Base-by-base conservation (phyloP, 2,113 vertebrate species). In the Sciurus niger region DNA sequence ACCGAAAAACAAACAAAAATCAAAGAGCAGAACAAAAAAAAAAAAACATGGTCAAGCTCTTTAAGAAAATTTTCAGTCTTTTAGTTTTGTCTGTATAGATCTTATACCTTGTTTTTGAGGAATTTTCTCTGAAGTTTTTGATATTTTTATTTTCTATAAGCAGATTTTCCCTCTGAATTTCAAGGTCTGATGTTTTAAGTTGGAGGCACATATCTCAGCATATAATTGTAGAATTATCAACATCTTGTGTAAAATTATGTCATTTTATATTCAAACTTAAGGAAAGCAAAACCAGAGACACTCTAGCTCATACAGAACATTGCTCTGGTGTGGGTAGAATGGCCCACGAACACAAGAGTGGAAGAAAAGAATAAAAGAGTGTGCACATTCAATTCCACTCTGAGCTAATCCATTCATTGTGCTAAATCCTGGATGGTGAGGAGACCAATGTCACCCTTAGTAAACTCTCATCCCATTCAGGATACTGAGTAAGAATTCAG, bases 201-300 rank as follows among this genome's bases (percentile, higher is more conserved):
- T 84, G 55, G 14, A 89, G 20, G 4, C 17, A 48, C 16, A 77
- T 74, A 82, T 40, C 18, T 68, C 22, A 70, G 1, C 32, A 89
- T 73, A 25, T 74, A 22, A n/a, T 80, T 78, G 9, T 30, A 37
- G 16, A 53, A 53, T 76, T 82, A 70, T 70, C 16, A 82, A n/a
- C 46, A 84, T 79, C 28, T 37, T 82, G 32, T 60, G 3, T 74
- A 76, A 58, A 34, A 76, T 6, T 51, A 63, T 82, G 9, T n/a
- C 1, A 46, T 77, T 93, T 89, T 93, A 68, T 28, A 58, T 2
- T 89, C 58, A 58, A 90, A 89, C 43, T 37, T 85, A 82, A 86
- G 30, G 46, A 86, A 82, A 74, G 32, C 60, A 48, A 80, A 93
- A 60, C 34, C 34, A 88, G 24, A 77, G 74, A 76, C 46, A 70